A percentile compares a stretch with the other conserved stretches of the same genome.
phyloP scores from a whole-genome alignment of 2,797 vertebrate species.

The Toxotes lorentzi region DNA sequence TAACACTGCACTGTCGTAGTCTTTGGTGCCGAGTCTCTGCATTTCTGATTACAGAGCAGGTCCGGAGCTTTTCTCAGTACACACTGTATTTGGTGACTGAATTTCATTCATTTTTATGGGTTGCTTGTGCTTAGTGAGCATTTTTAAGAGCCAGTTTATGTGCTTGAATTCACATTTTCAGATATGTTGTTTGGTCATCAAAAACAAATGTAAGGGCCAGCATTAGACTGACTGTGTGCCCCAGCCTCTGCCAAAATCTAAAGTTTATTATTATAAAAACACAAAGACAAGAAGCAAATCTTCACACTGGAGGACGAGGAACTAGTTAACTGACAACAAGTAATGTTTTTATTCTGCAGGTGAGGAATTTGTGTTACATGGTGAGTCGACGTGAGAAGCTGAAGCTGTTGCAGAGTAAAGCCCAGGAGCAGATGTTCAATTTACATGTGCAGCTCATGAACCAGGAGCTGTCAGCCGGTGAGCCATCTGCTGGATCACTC shows the following conservation, averaged over 20 bases:
- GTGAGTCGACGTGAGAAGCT: slow-evolving; percentile 98
- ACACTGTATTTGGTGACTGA: background rate
- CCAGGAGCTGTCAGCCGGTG: slow-evolving; percentile 93
- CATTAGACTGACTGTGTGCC: background rate
- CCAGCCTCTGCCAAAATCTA: background rate
- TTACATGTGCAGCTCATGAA: slow-evolving; percentile 93
- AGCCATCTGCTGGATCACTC: slow-evolving; percentile 9
- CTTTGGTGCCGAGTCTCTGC: background rate
- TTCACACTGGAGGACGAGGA: too few species aligned
- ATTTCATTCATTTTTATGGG: background rate
- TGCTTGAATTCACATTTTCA: background rate
- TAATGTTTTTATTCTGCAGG: slow-evolving; percentile 78
- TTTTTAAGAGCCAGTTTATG: background rate
- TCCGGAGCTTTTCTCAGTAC: background rate
- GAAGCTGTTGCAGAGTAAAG: slow-evolving; percentile 95
- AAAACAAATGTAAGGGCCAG: background rate
- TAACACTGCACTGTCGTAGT: background rate
- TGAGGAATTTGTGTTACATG: slow-evolving; percentile 99
- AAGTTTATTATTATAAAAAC: background rate
- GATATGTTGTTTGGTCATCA: background rate
- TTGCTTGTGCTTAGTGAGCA: too few species aligned
- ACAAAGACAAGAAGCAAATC: too few species aligned
- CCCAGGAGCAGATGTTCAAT: slow-evolving; percentile 97
- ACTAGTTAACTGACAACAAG: too few species aligned
- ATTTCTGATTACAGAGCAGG: background rate